Evolutionary conservation across 1,140 invertebrate genomes (phyloP), one percentile per base, ranked within the genome.

Genomic region (Catajapyx aquilonaris): DNA sequence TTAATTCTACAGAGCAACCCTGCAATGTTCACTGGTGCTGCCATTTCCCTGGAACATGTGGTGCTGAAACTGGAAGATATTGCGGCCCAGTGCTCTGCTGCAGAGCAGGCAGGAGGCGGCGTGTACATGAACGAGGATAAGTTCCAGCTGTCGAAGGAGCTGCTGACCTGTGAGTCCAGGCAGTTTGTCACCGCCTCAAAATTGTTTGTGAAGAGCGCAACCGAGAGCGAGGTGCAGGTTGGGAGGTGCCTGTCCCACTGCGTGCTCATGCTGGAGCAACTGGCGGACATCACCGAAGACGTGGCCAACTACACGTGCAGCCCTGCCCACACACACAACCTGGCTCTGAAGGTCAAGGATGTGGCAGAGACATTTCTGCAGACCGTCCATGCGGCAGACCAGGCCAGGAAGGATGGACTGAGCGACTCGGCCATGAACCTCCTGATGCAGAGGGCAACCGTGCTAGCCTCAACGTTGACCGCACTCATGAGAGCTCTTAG

Each of bases 101-200:
- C 73, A 7, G 74, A 77, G 46, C 57, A 66, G 0, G 71, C 71
- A 18, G 73, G 73, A 1, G 73, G 74, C 1, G 73, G 73, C 0
- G 62, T 64, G 30, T 66, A 68, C 37, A 74, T 76, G 44, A 72
- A 73, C 46, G 75, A 78, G 52, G 62, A 67, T 20, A 76, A 74
- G 46, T 79, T 76, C 51, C 68, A 71, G 55, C 61, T 62, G 10
- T 74, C 77, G 4, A 71, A 74, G 48, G 79, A 81, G 41, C 69
- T 75, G 45, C 55, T 88, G n/a, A 76, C 77, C 0, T 62, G 68
- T 20, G 77, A 83, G 52, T 76, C 80, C 0, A 62, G 81, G 35
- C 71, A 76, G 7, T 67, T 87, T 46, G 81, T 87, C 23, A 80
- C 76, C 0, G 73, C 80, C 19, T 83, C 80, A 5, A 81, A 87